Evolutionary conservation across 2,888 invertebrate species (phyloP), one percentile per base, ranked within the genome.

Genomic region (Tinea semifulvella): DNA sequence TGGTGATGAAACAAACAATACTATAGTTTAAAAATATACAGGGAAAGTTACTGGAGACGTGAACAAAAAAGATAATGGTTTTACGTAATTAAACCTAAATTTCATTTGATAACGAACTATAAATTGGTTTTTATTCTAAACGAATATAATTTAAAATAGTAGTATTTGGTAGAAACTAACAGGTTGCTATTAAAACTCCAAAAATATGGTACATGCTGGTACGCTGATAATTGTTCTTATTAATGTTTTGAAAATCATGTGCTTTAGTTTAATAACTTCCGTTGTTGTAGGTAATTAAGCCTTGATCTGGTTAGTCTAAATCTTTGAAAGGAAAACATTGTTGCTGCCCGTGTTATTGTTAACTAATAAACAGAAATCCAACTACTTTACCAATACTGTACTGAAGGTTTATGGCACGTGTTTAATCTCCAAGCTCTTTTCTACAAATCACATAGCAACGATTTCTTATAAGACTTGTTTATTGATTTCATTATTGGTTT

Each of bases 41-140:
- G 5, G 31, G 31, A 31, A 31, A 31, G 31, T 31, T 31, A 31
- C 31, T 31, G 31, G n/a, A 31, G 31, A n/a, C 31, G 31, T 31
- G 31, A 31, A n/a, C n/a, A n/a, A n/a, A n/a, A 11, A 11, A 31
- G 31, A 31, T 31, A 31, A 31, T 3, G n/a, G n/a, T 13, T 31
- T 31, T 31, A 31, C 31, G 13, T 31, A 14, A 11, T 31, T 31
- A 14, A 14, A 13, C 6, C 3, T 13, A n/a, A 31, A 14, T 13
- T 31, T 13, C n/a, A 31, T 31, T n/a, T n/a, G n/a, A n/a, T n/a
- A n/a, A n/a, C n/a, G n/a, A n/a, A n/a, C n/a, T n/a, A n/a, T n/a
- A n/a, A n/a, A n/a, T n/a, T n/a, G n/a, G n/a, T n/a, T n/a, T n/a
- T n/a, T n/a, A n/a, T n/a, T n/a, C n/a, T n/a, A n/a, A n/a, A n/a